Evolutionary conservation across 2,888 invertebrate genomes (phyloP), one percentile per base, ranked within the genome.

Genomic region (Drosophila nr. perissopoda): DNA sequence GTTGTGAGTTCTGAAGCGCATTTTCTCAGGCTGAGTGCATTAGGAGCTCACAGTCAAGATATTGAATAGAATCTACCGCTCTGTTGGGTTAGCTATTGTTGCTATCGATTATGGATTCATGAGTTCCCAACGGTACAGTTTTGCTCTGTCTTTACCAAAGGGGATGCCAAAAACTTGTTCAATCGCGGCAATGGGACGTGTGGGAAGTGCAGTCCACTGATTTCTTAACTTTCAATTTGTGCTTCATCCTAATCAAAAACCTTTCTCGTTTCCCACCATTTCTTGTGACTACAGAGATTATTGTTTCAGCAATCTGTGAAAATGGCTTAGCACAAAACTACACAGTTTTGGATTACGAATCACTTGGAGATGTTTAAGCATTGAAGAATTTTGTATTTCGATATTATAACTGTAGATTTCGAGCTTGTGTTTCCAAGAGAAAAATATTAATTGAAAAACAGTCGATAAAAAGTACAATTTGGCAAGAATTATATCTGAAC

Each of bases 61-160:
- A 34, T 52, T 57, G 73, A 56, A 40, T 49, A 31, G 40, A n/a
- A 33, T 49, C 27, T 31, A 36, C n/a, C 29, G 51, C 36, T 38
- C 65, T 33, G 60, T 56, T 38, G 42, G 33, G 34, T 36, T 63
- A 58, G 63, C 77, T 70, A 71, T 74, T 82, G 59, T 71, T 70
- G 60, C 64, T 74, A 74, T 77, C 75, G 88, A 86, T 90, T 88
- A 85, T 76, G 79, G 63, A 74, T 85, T 76, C 80, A 70, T 80
- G 76, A 79, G 58, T 63, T 79, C 69, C 70, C 56, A 75, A 67
- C 62, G 53, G 40, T 66, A 51, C 38, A 60, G 57, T 36, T 61
- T 25, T 46, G 46, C 59, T 38, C 56, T 34, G 34, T 36, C 67
- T 66, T 62, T 36, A 46, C 59, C 63, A 54, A 70, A 61, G 61